Base-by-base conservation (phyloP, 2,888 invertebrate species). In the Tenthredo distinguenda region DNA sequence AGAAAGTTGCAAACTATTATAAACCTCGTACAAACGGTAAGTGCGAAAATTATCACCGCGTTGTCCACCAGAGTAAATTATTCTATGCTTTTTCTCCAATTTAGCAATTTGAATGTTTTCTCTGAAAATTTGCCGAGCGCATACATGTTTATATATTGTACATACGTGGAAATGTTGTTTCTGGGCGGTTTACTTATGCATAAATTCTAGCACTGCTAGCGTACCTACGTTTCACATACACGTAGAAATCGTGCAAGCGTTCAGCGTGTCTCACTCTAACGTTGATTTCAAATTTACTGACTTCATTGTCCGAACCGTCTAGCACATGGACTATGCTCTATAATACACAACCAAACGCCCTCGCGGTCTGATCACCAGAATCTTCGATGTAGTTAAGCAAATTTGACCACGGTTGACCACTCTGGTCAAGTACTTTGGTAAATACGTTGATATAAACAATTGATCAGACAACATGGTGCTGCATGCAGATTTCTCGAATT, bases 301-400 rank as follows among this genome's bases (percentile, higher is more conserved):
- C 21, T 81, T 62, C 79, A 62, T 81, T 81, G 79, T 81, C 79
- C 37, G 62, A 7, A 15, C 79, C 37, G 21, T 21, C 79, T 34
- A 31, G 58, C 26, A 81, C 58, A 81, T 12, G 62, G 26, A 0
- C 77, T 7, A 26, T 34, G 31, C 68, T 34, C 26, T 68, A 31
- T 26, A 26, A 31, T 26, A 26, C 68, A 18, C 3, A 50, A 50
- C 77, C 50, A 34, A 50, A 77, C 2, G 3, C 50, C 34, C 47
- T 26, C 55, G 21, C 50, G 77, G 50, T 77, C 79, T n/a, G 40
- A n/a, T 81, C 62, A 18, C 37, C 79, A 12, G 21, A 62, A 81
- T 81, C 79, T 81, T 81, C 79, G 79, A 62, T 62, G 62, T 15
- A 21, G 79, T 81, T 58, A 40, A 40, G 62, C 62, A 21, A 81